phyloP scores from a whole-genome alignment of 1,140 invertebrate genomes.

The Drosophila melanogaster region Release_6_plus_ISO1_MT NT_033777.3:27718001-27718500 shows the following conservation, averaged over 20 bases:
- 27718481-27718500: too few relatives aligned
- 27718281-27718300: neutral
- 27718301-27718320: conserved; percentile 1
- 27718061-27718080: conserved; percentile 20
- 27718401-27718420: conserved; percentile 78
- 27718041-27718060: conserved; percentile 2
- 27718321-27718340: conserved; percentile 18
- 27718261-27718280: conserved; percentile 27
- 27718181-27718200: conserved; percentile 82
- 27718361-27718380: conserved; percentile 83
- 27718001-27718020: conserved; percentile 60
- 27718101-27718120: conserved; percentile 64
- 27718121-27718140: conserved; percentile 41
- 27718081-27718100: conserved; percentile 56
- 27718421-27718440: conserved; percentile 64
- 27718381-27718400: conserved; percentile 68
- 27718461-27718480: neutral
- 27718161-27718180: conserved; percentile 59
- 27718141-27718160: conserved; percentile 53
- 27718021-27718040: conserved; percentile 32
- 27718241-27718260: conserved; percentile 65
- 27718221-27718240: conserved; percentile 83
- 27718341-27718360: conserved; percentile 82
- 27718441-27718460: conserved; percentile 18
- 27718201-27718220: conserved; percentile 80